phyloP scores from a whole-genome alignment of 2,888 invertebrate species.

The Calephelis perditalis region DNA sequence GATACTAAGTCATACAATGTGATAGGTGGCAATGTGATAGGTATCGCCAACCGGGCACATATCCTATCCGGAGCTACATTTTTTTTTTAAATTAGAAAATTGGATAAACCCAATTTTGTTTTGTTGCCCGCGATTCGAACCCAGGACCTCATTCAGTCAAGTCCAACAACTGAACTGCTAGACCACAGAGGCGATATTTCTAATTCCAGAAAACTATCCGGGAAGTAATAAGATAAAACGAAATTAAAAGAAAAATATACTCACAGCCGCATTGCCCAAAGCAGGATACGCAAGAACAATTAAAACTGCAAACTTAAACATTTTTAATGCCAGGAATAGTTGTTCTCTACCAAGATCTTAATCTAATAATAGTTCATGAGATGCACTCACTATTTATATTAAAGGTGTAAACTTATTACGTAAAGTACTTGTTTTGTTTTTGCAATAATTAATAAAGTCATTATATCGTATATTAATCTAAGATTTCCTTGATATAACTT shows the following conservation, averaged over 20 bases:
- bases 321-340: neutral
- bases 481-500: too few species aligned
- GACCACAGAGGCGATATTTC: too few species aligned
- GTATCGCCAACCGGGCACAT: too few species aligned
- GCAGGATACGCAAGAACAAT: neutral
- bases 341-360: neutral
- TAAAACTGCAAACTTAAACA: neutral
- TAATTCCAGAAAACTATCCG: too few species aligned
- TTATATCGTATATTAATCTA: slow-evolving; percentile 6
- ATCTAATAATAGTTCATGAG: neutral
- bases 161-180: too few species aligned
- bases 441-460: slow-evolving; percentile 5
- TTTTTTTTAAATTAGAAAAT: too few species aligned
- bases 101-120: too few species aligned
- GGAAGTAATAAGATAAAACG: neutral
- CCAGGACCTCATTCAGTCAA: too few species aligned
- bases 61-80: too few species aligned
- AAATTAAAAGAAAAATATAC: neutral
- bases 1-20: too few species aligned
- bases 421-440: slow-evolving; percentile 14
- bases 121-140: too few species aligned
- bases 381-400: slow-evolving; percentile 3
- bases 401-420: neutral
- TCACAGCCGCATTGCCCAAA: neutral
- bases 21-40: too few species aligned